Evolutionary conservation across 1,140 invertebrate species (phyloP).

Genomic region (Marisa cornuarietis): DNA sequence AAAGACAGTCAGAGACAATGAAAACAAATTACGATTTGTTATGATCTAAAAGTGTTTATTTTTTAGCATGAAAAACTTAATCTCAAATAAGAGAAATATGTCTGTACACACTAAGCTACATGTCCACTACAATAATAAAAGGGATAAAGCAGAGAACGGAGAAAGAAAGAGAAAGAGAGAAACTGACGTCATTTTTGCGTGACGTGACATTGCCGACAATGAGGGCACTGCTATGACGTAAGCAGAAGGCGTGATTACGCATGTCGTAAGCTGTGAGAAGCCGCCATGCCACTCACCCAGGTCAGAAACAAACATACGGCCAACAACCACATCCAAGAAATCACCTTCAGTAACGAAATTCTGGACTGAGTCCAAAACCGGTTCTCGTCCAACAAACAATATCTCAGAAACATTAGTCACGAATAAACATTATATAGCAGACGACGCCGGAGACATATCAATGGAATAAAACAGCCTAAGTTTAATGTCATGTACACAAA

Average conservation of each 20-base stretch:
- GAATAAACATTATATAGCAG: not conserved
- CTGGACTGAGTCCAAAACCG: too few species aligned
- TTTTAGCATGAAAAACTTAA: too few species aligned
- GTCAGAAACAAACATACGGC: not conserved
- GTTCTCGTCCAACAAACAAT: not conserved
- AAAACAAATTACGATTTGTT: not conserved
- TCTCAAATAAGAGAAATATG: not conserved
- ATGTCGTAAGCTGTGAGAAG: not conserved
- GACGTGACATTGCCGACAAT: not conserved
- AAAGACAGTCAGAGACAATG: not conserved
- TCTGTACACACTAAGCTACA: not conserved
- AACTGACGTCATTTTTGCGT: not conserved
- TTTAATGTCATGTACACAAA: too few species aligned
- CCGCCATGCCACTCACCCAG: not conserved
- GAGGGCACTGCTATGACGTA: not conserved
- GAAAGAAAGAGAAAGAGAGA: slow-evolving; percentile 5
- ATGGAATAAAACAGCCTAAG: not conserved
- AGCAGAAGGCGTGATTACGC: not conserved
- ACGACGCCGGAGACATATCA: not conserved
- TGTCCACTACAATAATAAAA: too few species aligned
- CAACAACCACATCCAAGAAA: not conserved
- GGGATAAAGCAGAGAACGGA: not conserved
- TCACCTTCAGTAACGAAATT: too few species aligned
- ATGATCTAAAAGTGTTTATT: not conserved
- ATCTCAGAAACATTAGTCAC: too few species aligned